Percentiles rank a stretch among this genome's conserved stretches.
phyloP scores from a whole-genome alignment of 2,113 vertebrate species.

The Passer montanus region DNA sequence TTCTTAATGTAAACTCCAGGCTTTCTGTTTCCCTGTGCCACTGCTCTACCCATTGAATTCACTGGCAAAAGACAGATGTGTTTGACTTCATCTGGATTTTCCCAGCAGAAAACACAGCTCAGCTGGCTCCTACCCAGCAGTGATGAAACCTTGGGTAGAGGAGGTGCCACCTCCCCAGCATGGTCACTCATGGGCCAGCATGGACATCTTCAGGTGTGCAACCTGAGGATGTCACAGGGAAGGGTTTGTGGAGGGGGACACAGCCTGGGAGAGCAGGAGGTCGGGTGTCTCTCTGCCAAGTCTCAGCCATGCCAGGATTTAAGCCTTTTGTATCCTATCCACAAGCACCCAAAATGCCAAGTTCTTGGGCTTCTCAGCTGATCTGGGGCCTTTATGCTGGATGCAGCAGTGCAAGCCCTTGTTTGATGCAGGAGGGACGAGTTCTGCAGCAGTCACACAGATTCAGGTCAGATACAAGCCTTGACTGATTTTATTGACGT shows the following conservation, averaged over 20 bases:
- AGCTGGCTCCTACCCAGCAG: not conserved
- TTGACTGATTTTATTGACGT: not conserved
- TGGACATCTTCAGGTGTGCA: not conserved
- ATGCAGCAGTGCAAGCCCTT: not conserved
- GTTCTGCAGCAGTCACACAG: not conserved
- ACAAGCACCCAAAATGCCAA: not conserved
- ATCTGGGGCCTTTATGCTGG: not conserved
- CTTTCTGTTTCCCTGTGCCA: not conserved
- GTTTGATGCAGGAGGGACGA: not conserved
- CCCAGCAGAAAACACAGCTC: not conserved
- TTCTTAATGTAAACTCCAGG: not conserved
- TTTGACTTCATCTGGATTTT: not conserved
- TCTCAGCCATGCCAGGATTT: not conserved
- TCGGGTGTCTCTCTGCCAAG: not conserved
- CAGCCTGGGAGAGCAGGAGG: not conserved
- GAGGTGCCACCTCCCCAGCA: not conserved
- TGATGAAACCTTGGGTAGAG: not conserved
- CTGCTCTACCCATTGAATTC: not conserved
- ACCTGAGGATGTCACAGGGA: accelerated
- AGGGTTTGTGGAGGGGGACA: not conserved
- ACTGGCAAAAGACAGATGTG: not conserved
- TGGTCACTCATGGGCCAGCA: not conserved
- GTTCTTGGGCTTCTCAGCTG: not conserved
- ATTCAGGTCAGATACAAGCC: not conserved
- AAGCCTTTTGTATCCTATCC: not conserved